These are phyloP conservation scores for Adelphocoris suturalis DNA, from an alignment of 2,888 invertebrate species.

Conservation along the genomic window DNA sequence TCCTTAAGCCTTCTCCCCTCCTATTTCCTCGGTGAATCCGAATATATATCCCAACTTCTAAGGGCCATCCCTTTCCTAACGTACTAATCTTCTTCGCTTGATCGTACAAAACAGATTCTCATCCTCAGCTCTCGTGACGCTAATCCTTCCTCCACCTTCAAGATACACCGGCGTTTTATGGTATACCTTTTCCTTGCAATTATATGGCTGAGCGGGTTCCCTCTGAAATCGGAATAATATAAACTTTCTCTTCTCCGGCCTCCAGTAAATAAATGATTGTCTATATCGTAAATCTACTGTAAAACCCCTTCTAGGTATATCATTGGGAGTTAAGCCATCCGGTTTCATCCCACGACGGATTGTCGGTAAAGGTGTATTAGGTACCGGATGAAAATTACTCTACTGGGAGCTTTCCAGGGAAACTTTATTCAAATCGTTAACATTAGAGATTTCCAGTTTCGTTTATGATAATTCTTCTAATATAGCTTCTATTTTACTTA, in stretches of 20 bases:
- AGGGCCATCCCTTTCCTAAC: background rate
- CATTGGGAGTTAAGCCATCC: no score
- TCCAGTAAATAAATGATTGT: background rate
- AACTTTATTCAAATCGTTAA: no score
- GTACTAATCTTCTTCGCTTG: slow-evolving; percentile 33
- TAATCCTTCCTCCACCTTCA: slow-evolving; percentile 28
- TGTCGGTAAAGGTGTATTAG: no score
- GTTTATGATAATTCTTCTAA: no score
- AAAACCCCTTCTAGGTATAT: background rate
- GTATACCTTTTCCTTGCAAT: background rate
- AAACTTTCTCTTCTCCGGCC: background rate
- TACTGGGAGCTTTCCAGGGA: no score
- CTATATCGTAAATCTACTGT: background rate
- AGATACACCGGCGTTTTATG: background rate
- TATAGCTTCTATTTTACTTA: no score
- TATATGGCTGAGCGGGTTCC: slow-evolving; percentile 15
- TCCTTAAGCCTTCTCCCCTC: background rate
- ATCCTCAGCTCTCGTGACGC: background rate
- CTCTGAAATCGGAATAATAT: background rate
- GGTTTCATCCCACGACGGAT: no score
- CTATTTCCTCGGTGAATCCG: background rate
- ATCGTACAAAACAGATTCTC: slow-evolving; percentile 40
- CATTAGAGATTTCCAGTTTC: no score
- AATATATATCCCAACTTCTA: slow-evolving; percentile 11
- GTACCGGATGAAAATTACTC: no score